Evolutionary conservation across 2,888 invertebrate genomes (phyloP), one percentile per base, ranked within the genome.

Genomic region (Parnassius mnemosyne): DNA sequence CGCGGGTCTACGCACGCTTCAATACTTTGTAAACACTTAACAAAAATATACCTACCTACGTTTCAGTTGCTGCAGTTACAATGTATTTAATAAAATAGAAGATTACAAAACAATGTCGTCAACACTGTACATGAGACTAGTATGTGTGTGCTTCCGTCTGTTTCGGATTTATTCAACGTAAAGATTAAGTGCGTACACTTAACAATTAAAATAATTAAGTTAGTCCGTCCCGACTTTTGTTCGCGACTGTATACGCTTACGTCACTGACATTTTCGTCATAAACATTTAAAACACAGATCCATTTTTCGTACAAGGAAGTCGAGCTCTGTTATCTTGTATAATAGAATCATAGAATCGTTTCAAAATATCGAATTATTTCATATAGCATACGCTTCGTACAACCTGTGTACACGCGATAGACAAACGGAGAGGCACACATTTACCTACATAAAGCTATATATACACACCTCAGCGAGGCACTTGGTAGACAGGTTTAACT

Each of bases 41-140:
- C 84, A 87, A 87, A 85, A 87, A 86, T 86, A 88, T 84, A 85
- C 78, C 82, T 82, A 85, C 79, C 84, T 85, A 87, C 78, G 72
- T 76, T 73, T 76, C 75, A 74, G 73, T 79, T 76, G 72, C 65
- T 64, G 72, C 75, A 78, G 76, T 74, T 78, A 78, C 68, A 68
- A 75, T 76, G 71, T 78, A 73, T 75, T 67, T 76, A 75, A 80
- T 82, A 82, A 81, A 84, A 85, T 83, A 86, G 78, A 81, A 78
- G 79, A 84, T 80, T 86, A 85, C 80, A 85, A 85, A 84, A 85
- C 84, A 77, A 84, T 77, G 77, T 74, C 73, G 73, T 80, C 71
- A 86, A 86, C 87, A 85, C 85, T 86, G 87, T 88, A 88, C 87
- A 87, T 73, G 78, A 67, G 75, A 81, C 81, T 77, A 80, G 80